A percentile compares a stretch with the other conserved stretches of the same genome.
Conservation (phyloP, 2,888 invertebrate species). For the Parnassius mnemosyne region DNA sequence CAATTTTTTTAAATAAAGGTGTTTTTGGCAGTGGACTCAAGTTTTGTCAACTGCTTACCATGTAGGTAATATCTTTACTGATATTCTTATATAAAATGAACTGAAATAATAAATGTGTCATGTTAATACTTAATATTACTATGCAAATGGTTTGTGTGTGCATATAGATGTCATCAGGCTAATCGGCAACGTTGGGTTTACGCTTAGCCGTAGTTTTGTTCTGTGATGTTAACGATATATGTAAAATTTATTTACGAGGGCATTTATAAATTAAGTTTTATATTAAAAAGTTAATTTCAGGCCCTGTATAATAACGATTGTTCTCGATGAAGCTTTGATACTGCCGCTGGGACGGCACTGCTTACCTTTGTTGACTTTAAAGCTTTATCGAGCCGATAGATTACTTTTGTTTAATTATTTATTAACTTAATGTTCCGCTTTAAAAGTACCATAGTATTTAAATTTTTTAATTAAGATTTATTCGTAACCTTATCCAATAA, state of each 20-base stretch:
- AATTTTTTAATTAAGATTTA: slow-evolving; percentile 57
- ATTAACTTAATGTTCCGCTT: slow-evolving; percentile 67
- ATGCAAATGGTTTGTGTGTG: slow-evolving; percentile 6
- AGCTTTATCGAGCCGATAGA: slow-evolving; percentile 34
- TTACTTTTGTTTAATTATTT: slow-evolving; percentile 47
- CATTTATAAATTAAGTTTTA: slow-evolving; percentile 52
- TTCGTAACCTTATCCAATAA: slow-evolving; percentile 52
- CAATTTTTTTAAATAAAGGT: too few species aligned
- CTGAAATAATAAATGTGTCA: not conserved
- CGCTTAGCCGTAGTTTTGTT: slow-evolving; percentile 66
- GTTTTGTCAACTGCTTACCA: too few species aligned
- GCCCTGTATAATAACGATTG: slow-evolving; percentile 24
- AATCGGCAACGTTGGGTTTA: slow-evolving; percentile 33
- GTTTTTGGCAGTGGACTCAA: too few species aligned
- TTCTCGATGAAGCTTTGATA: slow-evolving; percentile 12
- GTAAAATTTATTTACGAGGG: slow-evolving; percentile 52
- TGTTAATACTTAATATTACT: not conserved
- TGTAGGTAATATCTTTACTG: too few species aligned
- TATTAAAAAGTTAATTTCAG: slow-evolving; percentile 32
- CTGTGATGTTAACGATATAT: slow-evolving; percentile 70
- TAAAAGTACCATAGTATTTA: slow-evolving; percentile 73
- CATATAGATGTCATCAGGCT: slow-evolving; percentile 16
- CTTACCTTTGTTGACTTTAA: slow-evolving; percentile 13
- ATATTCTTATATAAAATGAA: too few species aligned
- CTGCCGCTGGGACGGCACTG: not conserved